phyloP scores from a whole-genome alignment of 2,797 vertebrate genomes.

The Protonibea diacanthus region DNA sequence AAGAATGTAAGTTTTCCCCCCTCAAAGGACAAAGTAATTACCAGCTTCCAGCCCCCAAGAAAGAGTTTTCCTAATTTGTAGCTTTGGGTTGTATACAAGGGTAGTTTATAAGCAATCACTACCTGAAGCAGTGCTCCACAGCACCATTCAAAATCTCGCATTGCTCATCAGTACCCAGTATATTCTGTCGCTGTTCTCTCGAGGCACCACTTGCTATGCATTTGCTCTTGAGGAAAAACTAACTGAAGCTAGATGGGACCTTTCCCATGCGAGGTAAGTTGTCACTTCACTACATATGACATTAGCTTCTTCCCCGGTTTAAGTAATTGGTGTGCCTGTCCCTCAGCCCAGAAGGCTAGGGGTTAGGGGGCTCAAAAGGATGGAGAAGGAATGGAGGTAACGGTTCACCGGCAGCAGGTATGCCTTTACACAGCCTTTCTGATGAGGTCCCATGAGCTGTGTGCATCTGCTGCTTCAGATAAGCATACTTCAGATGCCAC shows the following conservation, averaged over 20 bases:
- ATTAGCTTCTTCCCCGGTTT: conserved; percentile 68
- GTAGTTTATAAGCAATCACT: conserved; percentile 21
- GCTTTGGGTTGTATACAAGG: conserved; percentile 20
- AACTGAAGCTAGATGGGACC: conserved; percentile 55
- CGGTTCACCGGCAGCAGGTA: conserved; percentile 80
- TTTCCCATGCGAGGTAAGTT: conserved; percentile 60
- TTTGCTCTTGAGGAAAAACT: conserved; percentile 51
- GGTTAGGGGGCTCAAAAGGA: conserved; percentile 73
- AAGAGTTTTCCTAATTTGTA: conserved; percentile 26
- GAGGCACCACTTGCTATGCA: conserved; percentile 63
- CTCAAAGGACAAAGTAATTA: conserved; percentile 58
- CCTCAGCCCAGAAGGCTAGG: conserved; percentile 65
- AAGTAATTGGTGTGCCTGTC: conserved; percentile 77
- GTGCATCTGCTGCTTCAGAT: conserved; percentile 85
- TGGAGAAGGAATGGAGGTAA: conserved; percentile 71
- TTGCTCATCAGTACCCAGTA: conserved; percentile 22
- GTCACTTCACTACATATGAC: conserved; percentile 65
- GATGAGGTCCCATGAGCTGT: conserved; percentile 86
- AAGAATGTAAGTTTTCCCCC: background rate
- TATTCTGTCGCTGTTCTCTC: conserved; percentile 34
- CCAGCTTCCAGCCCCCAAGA: background rate
- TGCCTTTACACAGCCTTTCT: conserved; percentile 78
- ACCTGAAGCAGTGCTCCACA: conserved; percentile 22
- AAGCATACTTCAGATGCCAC: conserved; percentile 82
- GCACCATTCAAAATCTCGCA: conserved; percentile 22